These are phyloP conservation scores for Ophion ventricosus DNA, from an alignment of 2,888 invertebrate species.

Conservation along the genomic window DNA sequence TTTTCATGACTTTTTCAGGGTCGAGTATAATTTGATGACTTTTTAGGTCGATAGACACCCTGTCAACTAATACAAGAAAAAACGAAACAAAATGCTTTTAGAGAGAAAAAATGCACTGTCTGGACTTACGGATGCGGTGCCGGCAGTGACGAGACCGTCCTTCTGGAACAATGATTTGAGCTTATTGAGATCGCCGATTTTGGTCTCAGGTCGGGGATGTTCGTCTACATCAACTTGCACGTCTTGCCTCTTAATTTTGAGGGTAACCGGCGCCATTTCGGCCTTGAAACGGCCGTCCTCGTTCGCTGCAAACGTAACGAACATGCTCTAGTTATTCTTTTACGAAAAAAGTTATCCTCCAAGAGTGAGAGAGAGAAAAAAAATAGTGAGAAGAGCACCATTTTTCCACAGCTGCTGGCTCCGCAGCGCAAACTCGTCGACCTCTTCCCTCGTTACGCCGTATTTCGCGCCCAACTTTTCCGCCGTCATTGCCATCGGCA, in stretches of 20 bases:
- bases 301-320: constrained; percentile 86
- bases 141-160: constrained; percentile 97
- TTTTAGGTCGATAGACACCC: no score
- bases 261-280: constrained; percentile 93
- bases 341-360: neutral
- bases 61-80: no score
- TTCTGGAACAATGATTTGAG: constrained; percentile 96
- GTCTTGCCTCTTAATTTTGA: constrained; percentile 93
- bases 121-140: constrained; percentile 92
- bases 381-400: constrained; percentile 83
- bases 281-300: constrained; percentile 95
- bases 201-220: constrained; percentile 96
- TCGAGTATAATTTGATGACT: no score
- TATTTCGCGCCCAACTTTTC: constrained; percentile 96
- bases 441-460: constrained; percentile 91
- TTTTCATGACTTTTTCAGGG: no score
- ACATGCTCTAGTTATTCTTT: neutral
- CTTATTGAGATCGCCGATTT: constrained; percentile 92
- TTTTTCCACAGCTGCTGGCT: constrained; percentile 95
- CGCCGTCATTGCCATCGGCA: constrained; percentile 98
- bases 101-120: neutral
- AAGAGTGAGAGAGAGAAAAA: neutral
- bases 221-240: constrained; percentile 94
- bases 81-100: no score
- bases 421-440: constrained; percentile 92